Base-by-base conservation (phyloP, 2,888 invertebrate genomes). In the Volucella bombylans region DNA sequence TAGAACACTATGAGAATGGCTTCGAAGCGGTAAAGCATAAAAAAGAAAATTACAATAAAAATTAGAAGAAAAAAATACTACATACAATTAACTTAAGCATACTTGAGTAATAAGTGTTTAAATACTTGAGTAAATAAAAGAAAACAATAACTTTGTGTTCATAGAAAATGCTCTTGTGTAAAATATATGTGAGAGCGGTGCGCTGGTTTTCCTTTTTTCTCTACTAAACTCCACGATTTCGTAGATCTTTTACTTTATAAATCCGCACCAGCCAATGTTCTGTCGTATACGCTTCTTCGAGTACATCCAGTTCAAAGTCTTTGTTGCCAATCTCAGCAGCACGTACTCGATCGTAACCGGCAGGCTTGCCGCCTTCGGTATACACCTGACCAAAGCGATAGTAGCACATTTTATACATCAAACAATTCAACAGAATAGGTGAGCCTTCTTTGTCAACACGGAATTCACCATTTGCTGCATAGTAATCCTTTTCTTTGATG, bases 331-430 rank as follows among this genome's bases (percentile, higher is more conserved):
- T 99, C 93, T 99, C 99, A n/a, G 97, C 97, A 88, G 97, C 96
- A 72, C 99, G 94, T 0, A 99, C 99, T 88, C 99, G 94, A 93
- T 99, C 99, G 91, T 96, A 99, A 14, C 99, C 99, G 1, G 98
- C 96, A 45, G 98, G 97, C 88, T 98, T 98, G 49, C 97, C 96
- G 89, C 96, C 97, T 93, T 99, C 98, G 0, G 98, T 98, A 91
- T 98, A 98, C 83, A 98, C 91, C 89, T 97, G 96, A 0, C 98
- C 99, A 91, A 99, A 99, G 90, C 97, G 95, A 93, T 99, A 99
- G 92, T 99, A 99, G 93, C 98, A 98, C 97, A 99, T 97, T 93
- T 99, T 99, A 93, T 99, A 99, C 99, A 99, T 99, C 86, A 99
- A 94, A 90, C 98, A 99, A 93, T 99, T 99, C 88, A 99, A 95